Conservation (phyloP, 2,113 vertebrate species). For the Oxygymnocypris stewartii region DNA sequence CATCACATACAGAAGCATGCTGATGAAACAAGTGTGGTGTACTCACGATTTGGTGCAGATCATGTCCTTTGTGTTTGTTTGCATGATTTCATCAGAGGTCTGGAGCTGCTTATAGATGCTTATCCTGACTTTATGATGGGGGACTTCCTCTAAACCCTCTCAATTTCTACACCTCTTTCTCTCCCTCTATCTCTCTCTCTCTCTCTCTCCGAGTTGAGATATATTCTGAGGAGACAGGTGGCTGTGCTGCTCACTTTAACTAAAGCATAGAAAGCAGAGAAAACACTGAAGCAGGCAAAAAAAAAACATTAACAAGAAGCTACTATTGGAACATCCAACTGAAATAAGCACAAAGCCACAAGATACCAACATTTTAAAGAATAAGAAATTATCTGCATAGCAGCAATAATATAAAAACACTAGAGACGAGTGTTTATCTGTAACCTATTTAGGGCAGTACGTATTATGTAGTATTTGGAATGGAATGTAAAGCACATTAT, state of each 20-base stretch:
- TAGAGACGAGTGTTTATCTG: background rate
- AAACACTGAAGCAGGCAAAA: background rate
- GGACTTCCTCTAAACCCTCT: conserved; percentile 6
- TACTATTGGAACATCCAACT: background rate
- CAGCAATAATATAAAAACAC: background rate
- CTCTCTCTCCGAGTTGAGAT: conserved; percentile 28
- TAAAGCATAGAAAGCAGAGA: background rate
- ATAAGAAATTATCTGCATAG: background rate
- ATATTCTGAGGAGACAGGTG: conserved; percentile 47
- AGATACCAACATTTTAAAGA: background rate
- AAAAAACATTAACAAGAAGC: background rate
- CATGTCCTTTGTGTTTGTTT: background rate
- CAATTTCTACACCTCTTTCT: background rate
- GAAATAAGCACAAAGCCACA: background rate
- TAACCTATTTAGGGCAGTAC: background rate
- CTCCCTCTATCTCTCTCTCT: background rate
- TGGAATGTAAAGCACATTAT: background rate
- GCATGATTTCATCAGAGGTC: conserved; percentile 16
- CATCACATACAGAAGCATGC: background rate
- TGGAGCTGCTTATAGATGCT: background rate
- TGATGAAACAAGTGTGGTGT: background rate
- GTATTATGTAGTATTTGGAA: conserved; percentile 12
- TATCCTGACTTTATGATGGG: background rate
- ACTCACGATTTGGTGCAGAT: conserved; percentile 2
- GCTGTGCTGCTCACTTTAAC: conserved; percentile 7